Evolutionary conservation across 1,140 invertebrate species (phyloP), one percentile per base, ranked within the genome.

Genomic region (Eubasilissa regina): DNA sequence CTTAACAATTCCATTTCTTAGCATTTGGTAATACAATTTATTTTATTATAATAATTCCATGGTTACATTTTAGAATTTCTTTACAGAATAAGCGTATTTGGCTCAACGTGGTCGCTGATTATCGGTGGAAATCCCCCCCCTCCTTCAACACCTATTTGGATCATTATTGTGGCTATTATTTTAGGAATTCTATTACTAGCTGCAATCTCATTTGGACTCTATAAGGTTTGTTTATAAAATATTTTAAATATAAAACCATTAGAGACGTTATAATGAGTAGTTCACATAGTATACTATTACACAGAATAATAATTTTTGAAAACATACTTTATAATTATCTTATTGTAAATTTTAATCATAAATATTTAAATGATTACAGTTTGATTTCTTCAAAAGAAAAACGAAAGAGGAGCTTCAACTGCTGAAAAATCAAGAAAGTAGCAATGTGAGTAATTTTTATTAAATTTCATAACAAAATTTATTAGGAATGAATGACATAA

Each of bases 351-450:
- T 17, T 68, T 35, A 35, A 44, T 0, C 17, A 19, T 58, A 47
- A 60, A 60, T 44, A 60, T 58, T 19, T 17, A 11, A 51, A 72
- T 68, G 9, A 43, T 78, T 78, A 19, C 45, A 79, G 77, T 53
- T 17, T n/a, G 56, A 45, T 44, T 79, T 79, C 77, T 79, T 79
- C 58, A 73, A 64, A 64, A 73, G 77, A 53, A 60, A 51, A 13
- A 74, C 77, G 13, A 66, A 79, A 60, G 77, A 79, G 51, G 45
- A 79, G 10, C 43, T 79, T 7, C 58, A 79, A 64, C n/a, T 74
- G n/a, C 56, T 79, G 12, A 79, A 79, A 64, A 73, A 64, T 53
- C 55, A 73, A 12, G 77, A 79, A 51, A 51, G 35, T 10, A 62
- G 15, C 13, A 72, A 60, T 47, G 77, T 78, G n/a, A 74, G 48